These are phyloP conservation scores for Fregetta grallaria DNA, from an alignment of 2,113 vertebrate species.

Conservation along the genomic window DNA sequence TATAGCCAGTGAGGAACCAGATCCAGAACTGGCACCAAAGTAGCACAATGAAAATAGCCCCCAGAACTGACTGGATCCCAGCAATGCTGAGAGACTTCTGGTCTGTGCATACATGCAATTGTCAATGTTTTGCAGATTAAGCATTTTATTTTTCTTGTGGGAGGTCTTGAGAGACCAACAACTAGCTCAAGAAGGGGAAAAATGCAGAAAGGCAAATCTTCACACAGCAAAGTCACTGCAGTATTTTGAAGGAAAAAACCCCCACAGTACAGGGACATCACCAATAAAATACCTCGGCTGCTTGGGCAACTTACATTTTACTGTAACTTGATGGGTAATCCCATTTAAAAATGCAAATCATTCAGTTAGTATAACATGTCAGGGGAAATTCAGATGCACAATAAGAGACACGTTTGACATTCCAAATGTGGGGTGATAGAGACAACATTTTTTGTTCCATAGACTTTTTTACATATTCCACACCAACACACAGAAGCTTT, in stretches of 20 bases:
- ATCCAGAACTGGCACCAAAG: not conserved
- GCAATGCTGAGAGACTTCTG: not conserved
- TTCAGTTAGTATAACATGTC: not conserved
- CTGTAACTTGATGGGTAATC: not conserved
- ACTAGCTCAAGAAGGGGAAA: not conserved
- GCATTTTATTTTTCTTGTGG: not conserved
- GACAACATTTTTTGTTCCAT: not conserved
- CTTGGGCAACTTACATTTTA: not conserved
- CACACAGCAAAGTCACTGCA: not conserved
- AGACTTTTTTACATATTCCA: not conserved
- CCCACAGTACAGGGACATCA: not conserved
- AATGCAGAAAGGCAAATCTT: not conserved
- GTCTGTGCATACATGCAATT: not conserved
- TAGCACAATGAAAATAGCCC: not conserved
- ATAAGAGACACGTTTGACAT: not conserved
- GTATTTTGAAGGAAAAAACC: not conserved
- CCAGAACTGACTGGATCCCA: not conserved
- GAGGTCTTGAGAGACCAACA: not conserved
- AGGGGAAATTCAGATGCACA: not conserved
- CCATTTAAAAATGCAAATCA: conserved; percentile 17
- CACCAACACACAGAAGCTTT: not conserved
- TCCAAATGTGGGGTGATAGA: not conserved
- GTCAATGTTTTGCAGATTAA: not conserved
- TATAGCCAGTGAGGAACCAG: not conserved
- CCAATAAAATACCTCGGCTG: not conserved